Conservation (phyloP, 2,113 vertebrate genomes). For the Etheostoma cragini region DNA sequence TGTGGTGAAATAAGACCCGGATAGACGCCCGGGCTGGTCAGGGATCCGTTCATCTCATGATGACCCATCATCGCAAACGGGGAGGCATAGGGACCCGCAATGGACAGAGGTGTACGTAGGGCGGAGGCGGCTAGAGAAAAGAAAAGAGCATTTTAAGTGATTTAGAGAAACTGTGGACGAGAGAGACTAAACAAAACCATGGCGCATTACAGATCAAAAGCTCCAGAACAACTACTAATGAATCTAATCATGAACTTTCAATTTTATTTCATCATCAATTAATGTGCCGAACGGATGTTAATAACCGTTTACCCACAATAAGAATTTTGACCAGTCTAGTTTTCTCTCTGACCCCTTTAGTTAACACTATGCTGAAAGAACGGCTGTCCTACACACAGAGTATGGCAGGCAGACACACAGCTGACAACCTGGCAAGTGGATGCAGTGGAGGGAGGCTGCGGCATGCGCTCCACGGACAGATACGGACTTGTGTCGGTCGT, state of each 20-base stretch:
- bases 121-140: slow-evolving; percentile 84
- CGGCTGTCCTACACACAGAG: too few species aligned
- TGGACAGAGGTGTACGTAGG: slow-evolving; percentile 91
- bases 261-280: neutral
- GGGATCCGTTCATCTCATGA: slow-evolving; percentile 95
- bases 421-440: too few species aligned
- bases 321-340: too few species aligned
- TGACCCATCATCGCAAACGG: slow-evolving; percentile 98
- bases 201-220: neutral
- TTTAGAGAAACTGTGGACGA: neutral
- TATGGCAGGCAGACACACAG: too few species aligned
- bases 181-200: neutral
- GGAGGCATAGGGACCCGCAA: slow-evolving; percentile 89
- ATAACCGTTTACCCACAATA: too few species aligned
- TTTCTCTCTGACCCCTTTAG: too few species aligned
- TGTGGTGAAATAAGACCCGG: slow-evolving; percentile 92
- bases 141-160: neutral
- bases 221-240: neutral
- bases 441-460: too few species aligned
- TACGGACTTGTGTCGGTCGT: too few species aligned
- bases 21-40: slow-evolving; percentile 91
- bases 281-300: neutral
- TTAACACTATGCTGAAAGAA: too few species aligned
- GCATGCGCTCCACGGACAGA: too few species aligned
- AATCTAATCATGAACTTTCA: neutral